Evolutionary conservation across 2,888 invertebrate species (phyloP), one percentile per base, ranked within the genome.

Genomic region (Eupithecia abbreviata): DNA sequence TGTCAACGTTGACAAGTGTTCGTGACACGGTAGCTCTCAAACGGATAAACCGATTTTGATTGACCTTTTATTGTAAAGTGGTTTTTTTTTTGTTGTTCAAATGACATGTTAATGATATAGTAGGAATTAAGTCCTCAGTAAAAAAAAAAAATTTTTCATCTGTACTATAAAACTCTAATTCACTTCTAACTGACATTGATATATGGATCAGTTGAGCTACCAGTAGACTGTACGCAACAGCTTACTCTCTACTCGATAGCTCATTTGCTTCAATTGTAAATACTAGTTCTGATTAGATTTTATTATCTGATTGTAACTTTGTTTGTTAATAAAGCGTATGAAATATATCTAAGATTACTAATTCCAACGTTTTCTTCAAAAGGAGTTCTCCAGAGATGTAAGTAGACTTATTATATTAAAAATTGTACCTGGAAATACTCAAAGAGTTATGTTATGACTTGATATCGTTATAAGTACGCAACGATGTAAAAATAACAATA

Each of bases 401-500:
- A 55, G n/a, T 55, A 51, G 13, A 51, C 4, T 4, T 15, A 15
- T 51, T 51, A n/a, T 55, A 55, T 9, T 18, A 30, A 18, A 58
- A 18, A 9, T 9, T n/a, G 7, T 58, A 58, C 10, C n/a, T 12
- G 12, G 30, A 30, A 13, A 12, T 18, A 10, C 10, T 71, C 68
- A 76, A 78, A 79, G 74, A 30, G 77, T 80, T 77, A 77, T 77
- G 74, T 49, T 13, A 58, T 18, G 55, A 77, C 76, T 81, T 82
- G 76, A 75, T 77, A 69, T 82, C 77, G 80, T 83, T 81, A 79
- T 81, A 81, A 79, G 78, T 80, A 70, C 77, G 79, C 67, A 71
- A 66, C 75, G 78, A 83, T 81, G 79, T 81, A 80, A 80, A 84
- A 83, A 86, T 73, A 82, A 82, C 82, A 86, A 84, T 86, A 85